Evolutionary conservation across 2,113 vertebrate species (phyloP).

Genomic region (Okapia johnstoni): DNA sequence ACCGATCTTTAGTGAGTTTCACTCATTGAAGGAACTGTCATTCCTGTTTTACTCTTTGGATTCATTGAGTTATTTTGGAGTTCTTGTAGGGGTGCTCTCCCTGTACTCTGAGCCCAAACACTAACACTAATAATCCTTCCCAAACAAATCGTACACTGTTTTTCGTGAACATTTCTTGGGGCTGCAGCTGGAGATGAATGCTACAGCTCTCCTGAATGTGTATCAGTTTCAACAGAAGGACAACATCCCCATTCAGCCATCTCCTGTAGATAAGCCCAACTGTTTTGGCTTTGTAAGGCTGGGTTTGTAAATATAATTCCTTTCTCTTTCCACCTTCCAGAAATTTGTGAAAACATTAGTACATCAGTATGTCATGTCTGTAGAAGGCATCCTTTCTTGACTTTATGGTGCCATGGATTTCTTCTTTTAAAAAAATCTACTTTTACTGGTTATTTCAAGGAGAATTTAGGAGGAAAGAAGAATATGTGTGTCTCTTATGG

Average conservation of each 20-base stretch:
- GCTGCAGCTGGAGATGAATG: not conserved
- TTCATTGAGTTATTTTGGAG: not conserved
- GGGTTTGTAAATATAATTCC: not conserved
- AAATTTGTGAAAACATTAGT: not conserved
- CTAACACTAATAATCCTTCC: not conserved
- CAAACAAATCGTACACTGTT: not conserved
- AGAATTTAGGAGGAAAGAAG: not conserved
- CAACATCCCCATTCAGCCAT: not conserved
- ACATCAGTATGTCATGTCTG: not conserved
- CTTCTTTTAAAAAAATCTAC: not conserved
- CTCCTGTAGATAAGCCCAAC: not conserved
- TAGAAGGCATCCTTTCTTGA: not conserved
- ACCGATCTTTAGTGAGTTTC: not conserved
- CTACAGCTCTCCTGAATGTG: not conserved
- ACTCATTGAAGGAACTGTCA: not conserved
- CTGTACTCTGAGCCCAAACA: not conserved
- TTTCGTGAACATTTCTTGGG: not conserved
- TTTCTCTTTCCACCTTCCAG: not conserved
- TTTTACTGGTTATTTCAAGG: conserved; percentile 1
- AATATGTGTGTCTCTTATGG: not conserved
- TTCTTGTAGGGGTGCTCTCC: not conserved
- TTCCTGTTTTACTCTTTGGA: not conserved
- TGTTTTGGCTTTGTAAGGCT: not conserved
- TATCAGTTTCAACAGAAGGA: not conserved
- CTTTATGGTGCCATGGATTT: not conserved